These are phyloP conservation scores for Myrmecophaga tridactyla DNA, from an alignment of 2,113 vertebrate species.

Conservation along the genomic window DNA sequence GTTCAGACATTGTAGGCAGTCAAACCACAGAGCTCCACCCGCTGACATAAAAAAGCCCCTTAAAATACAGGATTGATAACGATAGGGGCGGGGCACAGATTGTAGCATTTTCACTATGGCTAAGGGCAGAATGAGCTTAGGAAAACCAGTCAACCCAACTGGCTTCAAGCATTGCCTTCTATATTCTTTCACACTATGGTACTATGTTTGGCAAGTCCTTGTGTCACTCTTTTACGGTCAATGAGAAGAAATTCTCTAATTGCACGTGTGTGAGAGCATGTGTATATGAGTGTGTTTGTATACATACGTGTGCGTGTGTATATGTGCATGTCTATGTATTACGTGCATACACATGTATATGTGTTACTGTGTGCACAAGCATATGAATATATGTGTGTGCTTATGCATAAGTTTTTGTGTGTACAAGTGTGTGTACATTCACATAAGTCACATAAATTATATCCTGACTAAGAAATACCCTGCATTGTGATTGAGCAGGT, in stretches of 20 bases:
- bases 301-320: not conserved
- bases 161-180: not conserved
- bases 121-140: not conserved
- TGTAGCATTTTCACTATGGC: not conserved
- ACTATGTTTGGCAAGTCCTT: not conserved
- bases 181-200: not conserved
- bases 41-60: not conserved
- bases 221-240: not conserved
- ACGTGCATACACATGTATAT: not conserved
- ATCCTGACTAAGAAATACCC: not conserved
- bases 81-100: not conserved
- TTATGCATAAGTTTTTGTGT: not conserved
- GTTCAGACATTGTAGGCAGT: not conserved
- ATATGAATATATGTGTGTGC: too few species aligned
- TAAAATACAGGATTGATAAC: not conserved
- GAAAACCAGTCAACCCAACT: not conserved
- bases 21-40: not conserved
- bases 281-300: not conserved
- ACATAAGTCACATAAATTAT: not conserved
- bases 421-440: not conserved
- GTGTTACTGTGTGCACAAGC: not conserved
- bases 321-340: not conserved
- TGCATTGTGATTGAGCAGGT: fast-evolving
- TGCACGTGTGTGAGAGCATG: not conserved
- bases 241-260: not conserved